Percentiles rank a stretch among this genome's conserved stretches.
These are phyloP conservation scores for Aphelocoma californica DNA, from an alignment of 2,797 vertebrate species.

Conservation along the genomic window DNA sequence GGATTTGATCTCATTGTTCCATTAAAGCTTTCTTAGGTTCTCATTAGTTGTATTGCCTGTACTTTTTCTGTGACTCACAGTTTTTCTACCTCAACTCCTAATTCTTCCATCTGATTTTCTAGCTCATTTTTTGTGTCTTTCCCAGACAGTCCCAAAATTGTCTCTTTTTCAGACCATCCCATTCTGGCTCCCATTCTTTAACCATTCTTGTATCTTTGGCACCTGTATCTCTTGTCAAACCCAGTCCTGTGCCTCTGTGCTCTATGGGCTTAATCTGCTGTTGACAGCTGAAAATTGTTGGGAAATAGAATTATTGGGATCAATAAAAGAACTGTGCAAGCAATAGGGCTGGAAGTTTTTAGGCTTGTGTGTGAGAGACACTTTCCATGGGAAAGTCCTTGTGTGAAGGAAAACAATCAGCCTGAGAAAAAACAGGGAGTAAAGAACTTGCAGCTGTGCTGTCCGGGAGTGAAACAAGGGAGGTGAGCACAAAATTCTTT, in stretches of 20 bases:
- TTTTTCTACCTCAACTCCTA: not conserved
- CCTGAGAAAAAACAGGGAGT: no score
- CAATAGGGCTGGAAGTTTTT: no score
- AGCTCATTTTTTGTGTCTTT: not conserved
- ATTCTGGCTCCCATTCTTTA: not conserved
- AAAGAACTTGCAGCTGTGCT: no score
- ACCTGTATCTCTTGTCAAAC: not conserved
- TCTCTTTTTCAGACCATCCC: not conserved
- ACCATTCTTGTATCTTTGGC: not conserved
- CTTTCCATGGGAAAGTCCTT: no score
- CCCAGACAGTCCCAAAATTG: not conserved
- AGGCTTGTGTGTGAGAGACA: no score
- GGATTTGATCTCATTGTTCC: not conserved
- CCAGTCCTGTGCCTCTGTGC: not conserved
- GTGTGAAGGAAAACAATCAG: no score
- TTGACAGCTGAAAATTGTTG: not conserved
- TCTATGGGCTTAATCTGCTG: not conserved
- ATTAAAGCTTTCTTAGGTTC: not conserved
- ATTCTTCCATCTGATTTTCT: not conserved
- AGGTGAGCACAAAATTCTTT: no score
- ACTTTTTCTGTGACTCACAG: not conserved
- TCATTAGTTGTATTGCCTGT: not conserved
- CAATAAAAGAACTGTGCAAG: no score
- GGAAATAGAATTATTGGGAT: no score
- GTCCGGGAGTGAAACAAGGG: no score